Conservation (phyloP, 53 echinoderm and acorn worm species). For the Astropecten irregularis region DNA sequence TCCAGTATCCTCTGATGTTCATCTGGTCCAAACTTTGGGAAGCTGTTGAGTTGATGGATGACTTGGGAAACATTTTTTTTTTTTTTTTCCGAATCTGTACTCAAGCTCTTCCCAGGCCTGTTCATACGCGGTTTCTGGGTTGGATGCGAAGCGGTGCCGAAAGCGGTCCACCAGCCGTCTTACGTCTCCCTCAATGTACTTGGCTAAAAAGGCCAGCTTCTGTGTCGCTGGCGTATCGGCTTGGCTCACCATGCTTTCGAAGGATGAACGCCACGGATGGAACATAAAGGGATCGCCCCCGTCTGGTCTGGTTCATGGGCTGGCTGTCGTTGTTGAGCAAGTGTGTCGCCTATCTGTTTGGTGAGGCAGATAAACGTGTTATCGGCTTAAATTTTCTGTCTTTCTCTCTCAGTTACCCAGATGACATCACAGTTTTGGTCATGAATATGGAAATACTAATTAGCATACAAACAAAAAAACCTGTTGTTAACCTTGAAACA, state of each 20-base stretch:
- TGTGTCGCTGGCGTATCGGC: slow-evolving; percentile 8
- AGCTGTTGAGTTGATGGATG: slow-evolving; percentile 15
- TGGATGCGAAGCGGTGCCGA: neutral
- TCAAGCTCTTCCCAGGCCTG: slow-evolving; percentile 55
- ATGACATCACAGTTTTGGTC: too few relatives aligned
- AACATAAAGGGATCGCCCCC: slow-evolving; percentile 57
- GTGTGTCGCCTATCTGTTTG: slow-evolving; percentile 23
- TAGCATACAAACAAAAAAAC: too few relatives aligned
- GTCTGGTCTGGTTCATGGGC: slow-evolving; percentile 53
- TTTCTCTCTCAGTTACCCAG: too few relatives aligned
- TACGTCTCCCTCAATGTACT: slow-evolving; percentile 12
- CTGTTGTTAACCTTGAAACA: too few relatives aligned
- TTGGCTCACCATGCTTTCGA: slow-evolving; percentile 32
- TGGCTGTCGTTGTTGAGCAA: slow-evolving; percentile 54
- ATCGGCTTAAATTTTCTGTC: too few relatives aligned
- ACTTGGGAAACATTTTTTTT: too few relatives aligned
- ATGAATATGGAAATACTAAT: too few relatives aligned
- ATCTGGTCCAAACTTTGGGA: slow-evolving; percentile 3
- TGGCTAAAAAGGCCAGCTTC: slow-evolving; percentile 33
- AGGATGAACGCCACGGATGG: slow-evolving; percentile 47
- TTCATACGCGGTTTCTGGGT: slow-evolving; percentile 16
- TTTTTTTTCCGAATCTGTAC: slow-evolving; percentile 47
- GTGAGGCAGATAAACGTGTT: slow-evolving; percentile 26
- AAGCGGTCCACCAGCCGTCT: slow-evolving; percentile 3
- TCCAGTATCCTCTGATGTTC: slow-evolving; percentile 21